Percentiles rank a stretch among this genome's conserved stretches.
These are phyloP conservation scores for Colius striatus DNA, from an alignment of 2,113 vertebrate genomes.

Conservation along the genomic window DNA sequence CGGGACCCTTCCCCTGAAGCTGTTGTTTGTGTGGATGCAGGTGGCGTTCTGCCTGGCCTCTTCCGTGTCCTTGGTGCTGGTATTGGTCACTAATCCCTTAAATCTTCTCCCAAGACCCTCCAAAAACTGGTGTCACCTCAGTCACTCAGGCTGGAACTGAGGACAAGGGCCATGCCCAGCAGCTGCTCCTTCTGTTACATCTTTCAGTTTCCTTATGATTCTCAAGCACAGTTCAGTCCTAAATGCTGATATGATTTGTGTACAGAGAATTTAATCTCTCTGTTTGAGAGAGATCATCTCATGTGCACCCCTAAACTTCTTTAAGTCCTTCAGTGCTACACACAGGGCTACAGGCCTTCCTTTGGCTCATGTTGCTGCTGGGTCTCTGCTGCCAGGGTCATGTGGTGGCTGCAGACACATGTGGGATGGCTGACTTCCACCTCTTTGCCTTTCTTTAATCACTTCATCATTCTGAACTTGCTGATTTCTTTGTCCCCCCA, in stretches of 20 bases:
- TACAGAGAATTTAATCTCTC: neutral
- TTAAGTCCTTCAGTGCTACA: neutral
- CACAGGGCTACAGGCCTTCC: fast-evolving
- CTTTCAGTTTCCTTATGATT: neutral
- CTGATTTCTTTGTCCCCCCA: neutral
- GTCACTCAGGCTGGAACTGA: neutral
- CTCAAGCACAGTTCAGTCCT: neutral
- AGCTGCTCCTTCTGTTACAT: neutral
- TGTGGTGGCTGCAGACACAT: fast-evolving
- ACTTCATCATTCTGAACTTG: neutral
- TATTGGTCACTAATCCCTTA: neutral
- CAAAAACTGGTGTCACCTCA: neutral
- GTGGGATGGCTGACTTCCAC: neutral
- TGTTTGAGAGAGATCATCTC: neutral
- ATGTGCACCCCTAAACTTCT: neutral
- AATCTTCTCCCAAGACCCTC: neutral
- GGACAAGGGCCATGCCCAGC: neutral
- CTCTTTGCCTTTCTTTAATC: neutral
- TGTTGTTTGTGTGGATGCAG: neutral
- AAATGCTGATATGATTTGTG: neutral
- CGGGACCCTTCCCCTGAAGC: neutral
- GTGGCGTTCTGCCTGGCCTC: neutral
- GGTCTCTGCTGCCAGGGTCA: neutral
- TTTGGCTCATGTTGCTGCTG: neutral
- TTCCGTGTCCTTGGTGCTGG: neutral